phyloP scores from a whole-genome alignment of 2,113 vertebrate genomes.

The Stictonetta naevosa region DNA sequence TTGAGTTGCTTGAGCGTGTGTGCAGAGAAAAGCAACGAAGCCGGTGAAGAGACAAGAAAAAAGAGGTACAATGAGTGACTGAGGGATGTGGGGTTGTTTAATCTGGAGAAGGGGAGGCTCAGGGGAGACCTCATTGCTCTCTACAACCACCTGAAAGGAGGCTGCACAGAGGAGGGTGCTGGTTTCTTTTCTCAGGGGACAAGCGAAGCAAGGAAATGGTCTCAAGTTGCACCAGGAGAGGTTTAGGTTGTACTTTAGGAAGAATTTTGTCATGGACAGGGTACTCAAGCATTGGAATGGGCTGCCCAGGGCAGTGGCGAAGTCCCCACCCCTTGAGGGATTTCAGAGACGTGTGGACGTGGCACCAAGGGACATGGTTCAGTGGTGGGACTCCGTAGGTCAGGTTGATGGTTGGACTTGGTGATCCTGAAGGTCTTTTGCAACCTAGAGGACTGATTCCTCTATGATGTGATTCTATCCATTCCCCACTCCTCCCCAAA shows the following conservation, averaged over 20 bases:
- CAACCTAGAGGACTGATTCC: not conserved
- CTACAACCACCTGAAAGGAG: too few species aligned
- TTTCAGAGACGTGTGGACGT: not conserved
- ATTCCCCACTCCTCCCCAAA: not conserved
- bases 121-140: too few species aligned
- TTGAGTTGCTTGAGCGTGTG: too few species aligned
- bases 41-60: too few species aligned
- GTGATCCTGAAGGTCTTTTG: not conserved
- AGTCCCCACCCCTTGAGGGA: not conserved
- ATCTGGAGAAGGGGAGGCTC: too few species aligned
- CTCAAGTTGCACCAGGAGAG: not conserved
- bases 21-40: too few species aligned
- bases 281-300: not conserved
- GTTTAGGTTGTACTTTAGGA: not conserved
- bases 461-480: not conserved
- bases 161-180: not conserved
- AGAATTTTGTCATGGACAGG: not conserved
- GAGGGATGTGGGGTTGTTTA: too few species aligned
- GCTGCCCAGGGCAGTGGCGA: not conserved
- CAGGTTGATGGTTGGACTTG: not conserved
- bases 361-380: not conserved
- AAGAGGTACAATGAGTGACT: too few species aligned
- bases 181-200: not conserved
- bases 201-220: not conserved
- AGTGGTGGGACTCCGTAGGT: not conserved